Evolutionary conservation across 53 echinoderm and acorn worm genomes (phyloP), one percentile per base, ranked within the genome.

Genomic region (Crossaster papposus): DNA sequence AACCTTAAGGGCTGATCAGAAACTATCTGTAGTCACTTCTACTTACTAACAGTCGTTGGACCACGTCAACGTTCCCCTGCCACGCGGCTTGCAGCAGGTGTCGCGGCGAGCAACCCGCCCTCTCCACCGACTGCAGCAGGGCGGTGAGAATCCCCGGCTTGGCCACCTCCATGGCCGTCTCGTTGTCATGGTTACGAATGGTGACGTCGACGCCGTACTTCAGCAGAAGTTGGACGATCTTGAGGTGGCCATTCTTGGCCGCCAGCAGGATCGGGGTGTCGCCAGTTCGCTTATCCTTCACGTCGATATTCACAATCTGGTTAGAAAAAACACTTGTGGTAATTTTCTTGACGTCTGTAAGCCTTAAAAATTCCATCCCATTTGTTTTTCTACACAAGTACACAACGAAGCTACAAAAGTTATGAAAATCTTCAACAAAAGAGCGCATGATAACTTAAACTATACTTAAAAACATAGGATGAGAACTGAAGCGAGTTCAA

Each of bases 81-180:
- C 97, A 97, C 0, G 97, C 97, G 13, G 97, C 97, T 72, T 97
- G 97, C 20, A 97, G 72, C 1, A 97, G 92, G 80, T 96, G 97
- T 15, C 97, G 81, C 18, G 94, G 95, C 15, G 97, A 89, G 62
- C 90, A 83, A 36, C 97, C 97, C 7, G 78, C 80, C n/a, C 95
- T 64, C 34, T 91, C 72, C 24, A 97, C 97, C 0, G 97, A 97
- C 74, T 93, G 92, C 76, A 97, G 81, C 24, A 97, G 86, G 1
- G 90, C 55, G 23, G 89, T 83, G 2, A 92, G 88, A 23, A 96
- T 54, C 12, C 91, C 89, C 0, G 75, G 72, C 72, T 65, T 79
- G 36, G 97, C 93, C 20, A 96, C 92, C 54, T 92, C 94, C 18
- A 97, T 30, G 13, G 94, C 95, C 17, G 94, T 96, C 82, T 95